phyloP scores from a whole-genome alignment of 1,140 invertebrate species.

The Oncopeltus fasciatus region DNA sequence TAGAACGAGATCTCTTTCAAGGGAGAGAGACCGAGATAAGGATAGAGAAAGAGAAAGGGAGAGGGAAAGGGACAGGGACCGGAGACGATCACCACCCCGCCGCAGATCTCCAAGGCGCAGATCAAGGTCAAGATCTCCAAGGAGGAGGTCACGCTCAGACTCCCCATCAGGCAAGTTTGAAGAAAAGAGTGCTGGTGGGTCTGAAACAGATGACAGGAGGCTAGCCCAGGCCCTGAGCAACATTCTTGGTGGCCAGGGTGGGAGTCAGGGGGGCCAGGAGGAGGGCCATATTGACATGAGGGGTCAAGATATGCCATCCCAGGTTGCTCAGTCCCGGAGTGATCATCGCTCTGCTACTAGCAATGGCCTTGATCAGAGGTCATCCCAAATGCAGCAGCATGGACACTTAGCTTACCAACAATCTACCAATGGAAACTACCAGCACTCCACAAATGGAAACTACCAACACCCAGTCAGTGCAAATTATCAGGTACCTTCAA shows the following conservation, averaged over 20 bases:
- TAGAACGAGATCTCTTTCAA: background rate
- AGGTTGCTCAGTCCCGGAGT: too few species aligned
- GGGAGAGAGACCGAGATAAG: background rate
- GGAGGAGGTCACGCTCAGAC: background rate
- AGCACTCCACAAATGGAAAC: too few species aligned
- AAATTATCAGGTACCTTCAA: too few species aligned
- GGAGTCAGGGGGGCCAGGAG: background rate
- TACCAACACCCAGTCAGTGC: too few species aligned
- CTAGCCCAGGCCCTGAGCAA: background rate
- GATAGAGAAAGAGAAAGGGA: background rate
- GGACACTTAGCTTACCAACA: too few species aligned
- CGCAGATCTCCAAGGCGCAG: background rate
- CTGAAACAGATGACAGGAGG: background rate
- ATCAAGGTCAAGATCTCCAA: background rate
- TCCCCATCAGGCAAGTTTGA: slow-evolving; percentile 2
- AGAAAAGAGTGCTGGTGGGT: background rate
- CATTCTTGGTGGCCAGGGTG: background rate
- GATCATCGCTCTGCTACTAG: too few species aligned
- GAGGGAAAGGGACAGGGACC: background rate
- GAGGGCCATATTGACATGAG: background rate
- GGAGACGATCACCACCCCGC: background rate
- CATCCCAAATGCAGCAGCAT: too few species aligned
- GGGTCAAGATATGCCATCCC: too few species aligned
- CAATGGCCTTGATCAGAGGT: too few species aligned
- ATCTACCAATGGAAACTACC: too few species aligned